A percentile compares a stretch with the other conserved stretches of the same genome.
Evolutionary conservation across 1,140 invertebrate species (phyloP).

Genomic region (Babylonia areolata): DNA sequence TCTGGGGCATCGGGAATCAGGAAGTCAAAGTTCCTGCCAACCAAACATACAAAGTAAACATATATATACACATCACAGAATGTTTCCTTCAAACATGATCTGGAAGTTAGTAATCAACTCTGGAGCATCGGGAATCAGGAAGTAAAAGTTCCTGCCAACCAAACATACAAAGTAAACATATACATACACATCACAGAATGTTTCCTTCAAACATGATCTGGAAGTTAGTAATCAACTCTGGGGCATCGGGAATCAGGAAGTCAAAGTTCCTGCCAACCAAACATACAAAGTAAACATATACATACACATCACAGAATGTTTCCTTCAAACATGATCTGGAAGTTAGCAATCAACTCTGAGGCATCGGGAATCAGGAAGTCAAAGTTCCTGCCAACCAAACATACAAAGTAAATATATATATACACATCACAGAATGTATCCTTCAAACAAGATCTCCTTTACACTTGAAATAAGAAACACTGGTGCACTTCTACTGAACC

Average conservation of each 20-base stretch:
- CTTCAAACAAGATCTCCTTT: no score
- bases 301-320: conserved; percentile 73
- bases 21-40: conserved; percentile 95
- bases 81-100: no score
- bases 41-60: neutral
- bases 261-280: conserved; percentile 91
- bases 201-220: no score
- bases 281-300: neutral
- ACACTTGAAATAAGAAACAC: no score
- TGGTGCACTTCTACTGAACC: no score
- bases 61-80: no score
- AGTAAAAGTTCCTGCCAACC: conserved; percentile 93
- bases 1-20: conserved; percentile 99
- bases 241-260: conserved; percentile 98
- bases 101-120: conserved; percentile 95
- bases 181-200: conserved; percentile 59
- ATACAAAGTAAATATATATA: neutral
- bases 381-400: conserved; percentile 88
- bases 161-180: neutral
- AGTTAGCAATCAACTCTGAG: conserved; percentile 95
- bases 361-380: conserved; percentile 99
- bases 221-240: conserved; percentile 96
- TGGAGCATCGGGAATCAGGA: conserved; percentile 98
- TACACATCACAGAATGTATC: conserved; percentile 82
- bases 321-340: no score